These are phyloP conservation scores for Drosophila simulans DNA, from an alignment of 1,140 invertebrate genomes.

Conservation along the genomic window DNA sequence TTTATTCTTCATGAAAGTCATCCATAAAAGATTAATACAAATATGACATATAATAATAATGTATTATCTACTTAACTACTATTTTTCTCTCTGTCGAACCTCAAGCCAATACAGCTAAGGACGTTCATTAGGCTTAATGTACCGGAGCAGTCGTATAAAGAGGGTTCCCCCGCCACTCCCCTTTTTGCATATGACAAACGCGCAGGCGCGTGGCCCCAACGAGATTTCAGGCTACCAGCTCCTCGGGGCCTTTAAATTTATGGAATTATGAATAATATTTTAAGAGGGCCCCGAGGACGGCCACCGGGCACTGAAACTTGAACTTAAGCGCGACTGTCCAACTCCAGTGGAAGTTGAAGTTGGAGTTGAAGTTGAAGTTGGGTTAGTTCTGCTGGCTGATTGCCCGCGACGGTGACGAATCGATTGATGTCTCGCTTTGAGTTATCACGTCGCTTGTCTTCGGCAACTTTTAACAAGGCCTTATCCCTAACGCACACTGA, in stretches of 20 bases:
- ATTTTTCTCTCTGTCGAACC: conserved; percentile 4
- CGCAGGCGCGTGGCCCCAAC: conserved; percentile 60
- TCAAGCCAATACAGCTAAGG: conserved; percentile 61
- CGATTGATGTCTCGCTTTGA: conserved; percentile 80
- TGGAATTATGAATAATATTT: conserved; percentile 82
- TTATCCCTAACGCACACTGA: conserved; percentile 34
- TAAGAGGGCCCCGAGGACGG: conserved; percentile 68
- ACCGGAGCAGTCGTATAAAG: conserved; percentile 42
- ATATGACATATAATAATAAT: too few species aligned
- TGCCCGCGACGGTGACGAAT: conserved; percentile 74
- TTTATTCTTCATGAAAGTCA: too few species aligned
- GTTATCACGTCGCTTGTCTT: conserved; percentile 78
- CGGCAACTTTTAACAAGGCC: conserved; percentile 73
- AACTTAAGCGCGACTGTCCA: conserved; percentile 18
- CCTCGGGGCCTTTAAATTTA: conserved; percentile 67
- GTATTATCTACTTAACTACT: background rate
- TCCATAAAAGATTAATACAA: too few species aligned
- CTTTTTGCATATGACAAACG: conserved; percentile 79
- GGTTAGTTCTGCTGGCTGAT: conserved; percentile 77
- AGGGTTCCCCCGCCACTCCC: conserved; percentile 21
- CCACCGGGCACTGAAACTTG: conserved; percentile 51
- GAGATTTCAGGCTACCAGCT: conserved; percentile 34
- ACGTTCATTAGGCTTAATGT: conserved; percentile 81
- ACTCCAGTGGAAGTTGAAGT: conserved; percentile 15
- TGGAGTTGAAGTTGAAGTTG: conserved; percentile 18